Evolutionary conservation across 2,113 vertebrate species (phyloP), one percentile per base, ranked within the genome.

Genomic region (Phainopepla nitens): DNA sequence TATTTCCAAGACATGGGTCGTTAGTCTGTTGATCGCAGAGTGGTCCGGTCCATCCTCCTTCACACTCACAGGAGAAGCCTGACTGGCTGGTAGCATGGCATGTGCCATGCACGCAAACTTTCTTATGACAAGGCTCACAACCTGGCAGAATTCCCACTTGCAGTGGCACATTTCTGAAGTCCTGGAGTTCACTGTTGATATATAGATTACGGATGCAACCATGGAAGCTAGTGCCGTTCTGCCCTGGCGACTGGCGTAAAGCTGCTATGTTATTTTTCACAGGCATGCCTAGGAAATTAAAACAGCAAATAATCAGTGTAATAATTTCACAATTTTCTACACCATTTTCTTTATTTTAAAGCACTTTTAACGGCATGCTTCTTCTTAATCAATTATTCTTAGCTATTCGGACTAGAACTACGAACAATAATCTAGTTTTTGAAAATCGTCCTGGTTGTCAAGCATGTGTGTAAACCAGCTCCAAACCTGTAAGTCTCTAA

Each of bases 1-100:
- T 99, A 97, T 99, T 99, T 96, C 99, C 99, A 19, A 99, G 98
- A 80, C 99, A 99, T 1, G 99, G 99, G 97, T 99, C 98, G 72
- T 98, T 99, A 80, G 99, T 97, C 89, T 99, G 98, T 65, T 99
- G 99, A 89, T 99, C 99, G 54, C 99, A 99, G 33, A 99, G 97
- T 0, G 97, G 96, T 36, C 99, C 99, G 0, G 97, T 98, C 99
- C 99, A 99, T 50, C 99, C 99, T 21, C 99, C 98, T 82, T 99
- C 98, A 20, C 99, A 99, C 78, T 99, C 98, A 28, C 99, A 99
- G 94, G 98, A 98, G 92, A 99, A 99, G 91, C 99, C 98, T 1
- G 99, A 98, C 57, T 98, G 98, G 84, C 98, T 98, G 7, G 98
- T 98, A 8, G 98, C 96, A 35, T 98, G 99, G 97, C 99, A 99